Evolutionary conservation across 1,140 invertebrate species (phyloP), one percentile per base, ranked within the genome.

Genomic region (Drosophila auraria): DNA sequence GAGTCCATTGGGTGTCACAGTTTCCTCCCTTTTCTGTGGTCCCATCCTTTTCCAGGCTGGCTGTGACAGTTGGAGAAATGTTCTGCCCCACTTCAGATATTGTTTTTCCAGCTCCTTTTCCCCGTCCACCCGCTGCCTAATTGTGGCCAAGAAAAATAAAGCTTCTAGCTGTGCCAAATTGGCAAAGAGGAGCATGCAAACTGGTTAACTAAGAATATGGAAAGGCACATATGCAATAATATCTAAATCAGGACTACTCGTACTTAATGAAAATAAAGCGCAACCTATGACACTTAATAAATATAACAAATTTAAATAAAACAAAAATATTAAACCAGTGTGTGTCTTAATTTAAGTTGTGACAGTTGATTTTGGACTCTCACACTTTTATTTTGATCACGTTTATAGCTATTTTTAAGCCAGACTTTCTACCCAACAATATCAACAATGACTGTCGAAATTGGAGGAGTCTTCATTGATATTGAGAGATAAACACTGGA

Each of bases 61-160:
- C 30, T 70, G 64, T 71, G 86, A 82, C 84, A 90, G 66, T 82
- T 89, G 65, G 64, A 89, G 71, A 79, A 89, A 82, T 89, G 70
- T 62, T 82, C 49, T 44, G 36, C 20, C 36, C 47, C 36, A 40
- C 58, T 40, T 36, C 25, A 50, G n/a, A 54, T 66, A 44, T 60
- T 62, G 42, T 70, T 62, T 73, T 57, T 53, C 23, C 36, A 44
- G 30, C n/a, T 20, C 20, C 5, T 15, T 56, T 36, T 25, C 15
- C 27, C 25, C 12, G 1, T 25, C 1, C 25, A 25, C 42, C 17
- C 42, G 53, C 60, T 59, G 47, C 69, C 70, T 89, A 89, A 89
- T 89, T 90, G 82, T 50, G 61, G 59, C 62, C 30, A 66, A 68
- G 65, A 14, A 62, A 68, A 79, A 78, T 60, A 47, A 57, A 71